A percentile compares a stretch with the other conserved stretches of the same genome.
Conservation (phyloP, 2,797 vertebrate species). For the Hylomyscus alleni region DNA sequence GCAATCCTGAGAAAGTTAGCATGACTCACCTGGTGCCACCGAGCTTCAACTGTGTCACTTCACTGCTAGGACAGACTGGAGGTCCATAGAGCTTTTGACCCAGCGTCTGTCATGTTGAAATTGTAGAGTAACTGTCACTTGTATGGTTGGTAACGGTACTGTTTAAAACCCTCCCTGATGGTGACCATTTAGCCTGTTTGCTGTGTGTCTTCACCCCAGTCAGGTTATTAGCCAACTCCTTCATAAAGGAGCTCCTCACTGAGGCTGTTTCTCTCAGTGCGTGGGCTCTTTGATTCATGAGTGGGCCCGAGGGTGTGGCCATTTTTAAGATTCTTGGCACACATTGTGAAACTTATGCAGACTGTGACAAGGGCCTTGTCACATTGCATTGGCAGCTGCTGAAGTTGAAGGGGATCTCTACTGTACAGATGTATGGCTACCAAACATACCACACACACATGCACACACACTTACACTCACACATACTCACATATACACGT, state of each 20-base stretch:
- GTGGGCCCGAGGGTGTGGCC: constrained; percentile 8
- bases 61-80: not conserved
- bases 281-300: constrained; percentile 45
- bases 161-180: not conserved
- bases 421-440: not conserved
- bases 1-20: not conserved
- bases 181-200: not conserved
- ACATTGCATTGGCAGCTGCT: not conserved
- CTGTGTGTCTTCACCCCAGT: not conserved
- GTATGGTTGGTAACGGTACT: not conserved
- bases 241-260: constrained; percentile 10
- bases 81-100: not conserved
- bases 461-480: too few species aligned
- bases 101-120: not conserved
- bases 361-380: not conserved
- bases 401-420: not conserved
- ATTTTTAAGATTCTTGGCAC: constrained; percentile 69
- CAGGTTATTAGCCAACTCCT: constrained; percentile 19
- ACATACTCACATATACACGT: too few species aligned
- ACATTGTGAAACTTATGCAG: not conserved
- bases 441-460: not conserved
- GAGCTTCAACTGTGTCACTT: not conserved
- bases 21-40: not conserved
- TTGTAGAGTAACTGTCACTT: not conserved
- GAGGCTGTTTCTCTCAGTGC: constrained; percentile 4